These are phyloP conservation scores for Athalia circularis DNA, from an alignment of 2,888 invertebrate genomes.

Conservation along the genomic window DNA sequence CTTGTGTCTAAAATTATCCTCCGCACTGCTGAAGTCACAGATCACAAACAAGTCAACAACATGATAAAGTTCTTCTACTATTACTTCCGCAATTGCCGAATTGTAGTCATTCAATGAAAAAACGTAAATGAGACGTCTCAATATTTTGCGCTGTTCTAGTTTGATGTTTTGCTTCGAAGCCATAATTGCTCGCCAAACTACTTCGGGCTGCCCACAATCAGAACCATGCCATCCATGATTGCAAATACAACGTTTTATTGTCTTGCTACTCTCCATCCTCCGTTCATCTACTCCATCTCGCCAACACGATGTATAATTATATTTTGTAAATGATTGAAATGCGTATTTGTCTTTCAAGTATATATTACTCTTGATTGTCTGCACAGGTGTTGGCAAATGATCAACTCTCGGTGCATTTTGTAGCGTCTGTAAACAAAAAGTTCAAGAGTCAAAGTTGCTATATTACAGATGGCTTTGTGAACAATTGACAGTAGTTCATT, in stretches of 20 bases:
- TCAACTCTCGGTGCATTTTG: slow-evolving; percentile 49
- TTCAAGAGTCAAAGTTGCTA: background rate
- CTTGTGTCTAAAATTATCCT: slow-evolving; percentile 73
- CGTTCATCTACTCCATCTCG: slow-evolving; percentile 63
- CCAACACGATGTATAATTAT: slow-evolving; percentile 69
- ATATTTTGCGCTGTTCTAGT: slow-evolving; percentile 73
- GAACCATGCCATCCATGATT: slow-evolving; percentile 80
- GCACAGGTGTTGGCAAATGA: slow-evolving; percentile 57
- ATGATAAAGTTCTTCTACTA: slow-evolving; percentile 78
- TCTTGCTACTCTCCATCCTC: slow-evolving; percentile 61
- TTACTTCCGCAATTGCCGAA: slow-evolving; percentile 78
- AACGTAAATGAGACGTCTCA: slow-evolving; percentile 78
- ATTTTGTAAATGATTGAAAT: slow-evolving; percentile 61
- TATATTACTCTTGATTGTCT: slow-evolving; percentile 63
- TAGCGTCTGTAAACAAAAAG: slow-evolving; percentile 52
- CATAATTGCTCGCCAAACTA: slow-evolving; percentile 81
- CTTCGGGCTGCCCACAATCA: slow-evolving; percentile 82
- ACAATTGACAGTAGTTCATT: background rate
- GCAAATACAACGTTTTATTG: slow-evolving; percentile 75
- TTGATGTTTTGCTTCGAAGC: slow-evolving; percentile 75
- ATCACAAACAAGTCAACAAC: slow-evolving; percentile 82
- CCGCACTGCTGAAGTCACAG: slow-evolving; percentile 74
- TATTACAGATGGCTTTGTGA: background rate
- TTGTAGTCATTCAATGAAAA: slow-evolving; percentile 76
- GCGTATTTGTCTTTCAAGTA: slow-evolving; percentile 65